Evolutionary conservation across 2,888 invertebrate genomes (phyloP), one percentile per base, ranked within the genome.

Genomic region (Caenorhabditis sp.): DNA sequence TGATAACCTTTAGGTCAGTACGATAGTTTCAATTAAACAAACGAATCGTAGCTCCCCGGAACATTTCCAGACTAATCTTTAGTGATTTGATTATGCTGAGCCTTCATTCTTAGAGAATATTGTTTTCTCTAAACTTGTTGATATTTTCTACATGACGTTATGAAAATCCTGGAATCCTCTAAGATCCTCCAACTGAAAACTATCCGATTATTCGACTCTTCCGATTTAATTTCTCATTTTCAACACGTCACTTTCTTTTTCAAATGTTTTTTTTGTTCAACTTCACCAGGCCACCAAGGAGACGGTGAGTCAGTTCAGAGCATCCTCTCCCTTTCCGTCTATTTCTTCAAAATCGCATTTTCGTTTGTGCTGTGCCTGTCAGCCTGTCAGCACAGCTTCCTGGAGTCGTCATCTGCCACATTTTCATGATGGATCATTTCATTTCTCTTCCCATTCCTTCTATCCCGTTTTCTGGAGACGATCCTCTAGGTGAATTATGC

Each of bases 311-410:
- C 79, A 79, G 31, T 12, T 12, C 56, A 19, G 12, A 73, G 26
- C 41, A 12, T 31, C 49, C 31, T 31, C 19, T 19, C 41, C 6
- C 24, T 38, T 58, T 70, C 41, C 19, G n/a, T 19, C 51, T 41
- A 56, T 58, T 38, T 38, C 38, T 38, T 38, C 66, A 51, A 70
- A 79, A 79, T 79, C 79, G 79, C 79, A 79, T 70, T 79, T 79
- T 54, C 63, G 28, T 66, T n/a, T n/a, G n/a, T n/a, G n/a, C n/a
- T n/a, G n/a, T n/a, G n/a, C n/a, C n/a, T 26, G 35, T 24, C 26
- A 26, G 49, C 54, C 54, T 69, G 70, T 79, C 70, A 59, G 59
- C 75, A 79, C 64, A 22, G 51, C 70, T 79, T 79, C 70, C 70
- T 64, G 51, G 54, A 70, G 54, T 35, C 68, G 61, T 64, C 51